phyloP scores from a whole-genome alignment of 2,113 vertebrate genomes.

The Apteryx owenii region DNA sequence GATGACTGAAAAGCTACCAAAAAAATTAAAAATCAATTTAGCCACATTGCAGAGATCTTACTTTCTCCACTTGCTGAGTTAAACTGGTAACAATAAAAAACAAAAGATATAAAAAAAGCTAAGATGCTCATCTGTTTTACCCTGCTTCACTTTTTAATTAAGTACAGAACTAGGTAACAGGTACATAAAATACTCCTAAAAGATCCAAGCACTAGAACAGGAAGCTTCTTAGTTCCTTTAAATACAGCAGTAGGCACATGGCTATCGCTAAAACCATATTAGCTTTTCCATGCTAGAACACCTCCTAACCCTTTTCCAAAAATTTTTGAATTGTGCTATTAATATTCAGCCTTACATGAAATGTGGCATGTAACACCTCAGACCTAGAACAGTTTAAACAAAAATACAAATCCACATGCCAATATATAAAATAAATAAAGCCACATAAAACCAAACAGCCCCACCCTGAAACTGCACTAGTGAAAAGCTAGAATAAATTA shows the following conservation, averaged over 20 bases:
- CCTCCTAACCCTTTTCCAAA: background rate
- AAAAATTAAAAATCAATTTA: background rate
- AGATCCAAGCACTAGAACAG: background rate
- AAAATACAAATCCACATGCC: background rate
- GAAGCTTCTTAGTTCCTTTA: constrained; percentile 54
- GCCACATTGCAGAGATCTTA: background rate
- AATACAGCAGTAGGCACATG: constrained; percentile 38
- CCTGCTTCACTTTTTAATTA: background rate
- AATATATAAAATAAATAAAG: background rate
- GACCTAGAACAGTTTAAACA: background rate
- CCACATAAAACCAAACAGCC: background rate
- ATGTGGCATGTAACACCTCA: background rate
- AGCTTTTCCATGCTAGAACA: background rate
- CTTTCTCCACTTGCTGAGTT: background rate
- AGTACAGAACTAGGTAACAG: background rate
- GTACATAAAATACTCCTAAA: background rate
- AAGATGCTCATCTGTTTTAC: background rate
- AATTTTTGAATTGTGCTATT: background rate
- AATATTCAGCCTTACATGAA: background rate
- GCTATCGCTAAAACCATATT: background rate
- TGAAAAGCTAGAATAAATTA: background rate
- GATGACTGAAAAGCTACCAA: background rate
- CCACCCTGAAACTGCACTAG: background rate
- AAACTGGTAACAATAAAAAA: background rate
- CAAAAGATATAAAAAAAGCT: background rate